Base-by-base conservation (phyloP, 1,140 invertebrate genomes). In the Achroia grisella region DNA sequence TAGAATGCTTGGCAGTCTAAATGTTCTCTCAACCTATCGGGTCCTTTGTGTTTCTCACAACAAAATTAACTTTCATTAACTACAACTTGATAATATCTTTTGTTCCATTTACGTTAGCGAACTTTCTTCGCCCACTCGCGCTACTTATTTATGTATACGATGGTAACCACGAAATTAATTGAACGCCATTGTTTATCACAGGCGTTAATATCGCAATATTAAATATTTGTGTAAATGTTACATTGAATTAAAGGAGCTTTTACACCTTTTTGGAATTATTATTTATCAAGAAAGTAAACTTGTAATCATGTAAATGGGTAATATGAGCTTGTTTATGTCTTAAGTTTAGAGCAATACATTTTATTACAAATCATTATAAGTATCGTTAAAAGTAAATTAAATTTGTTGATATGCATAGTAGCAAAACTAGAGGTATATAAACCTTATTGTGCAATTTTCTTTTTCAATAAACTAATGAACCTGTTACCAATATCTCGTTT, bases 31-130 rank as follows among this genome's bases (percentile, higher is more conserved):
- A 47, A 56, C 41, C 43, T 46, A 57, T 57, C 37, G 55, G 36
- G 45, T 37, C 34, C 39, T 57, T 57, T 57, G 43, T 48, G 36
- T 47, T 44, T 32, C 30, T 40, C 40, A 23, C 36, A 40, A 39
- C 48, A 50, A 51, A 51, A 50, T 50, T 44, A 44, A 51, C 42
- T 51, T 51, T 44, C 36, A 51, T 51, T 51, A 44, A 51, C 48
- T 41, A 51, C 41, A 51, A 51, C 32, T 51, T 44, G 43, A 51
- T 51, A 47, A 47, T 37, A 51, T 51, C 48, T 50, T 50, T 50
- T 44, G 41, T 50, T 50, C 37, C 48, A 44, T 40, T 51, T 32
- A 40, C 9, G 14, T n/a, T 35, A 36, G 32, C 14, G 17, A 51
- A 40, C 23, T 51, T 34, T 35, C 32, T 28, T 39, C 32, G 47